Base-by-base conservation (phyloP, 2,888 invertebrate species). In the Xanthostigma xanthostigma region DNA sequence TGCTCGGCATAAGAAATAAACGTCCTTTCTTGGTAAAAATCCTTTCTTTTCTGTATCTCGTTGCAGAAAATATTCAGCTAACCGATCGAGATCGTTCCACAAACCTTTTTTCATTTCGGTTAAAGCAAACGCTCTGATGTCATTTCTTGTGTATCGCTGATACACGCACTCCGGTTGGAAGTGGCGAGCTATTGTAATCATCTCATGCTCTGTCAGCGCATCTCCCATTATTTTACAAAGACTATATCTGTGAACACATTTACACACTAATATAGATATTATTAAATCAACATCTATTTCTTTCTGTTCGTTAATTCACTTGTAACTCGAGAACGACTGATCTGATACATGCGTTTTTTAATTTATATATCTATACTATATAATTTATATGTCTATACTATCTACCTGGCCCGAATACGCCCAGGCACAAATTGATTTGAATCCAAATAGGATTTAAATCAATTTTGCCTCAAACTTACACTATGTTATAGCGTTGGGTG, bases 181-280 rank as follows among this genome's bases (percentile, higher is more conserved):
- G 54, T 76, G 71, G 53, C 90, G 74, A 11, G 82, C 78, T 9
- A 89, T 66, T 0, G 87, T 84, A 4, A 88, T 69, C 62, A 86
- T 82, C 66, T 90, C 89, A 53, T 90, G 89, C 58, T 88, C 85
- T 1, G 79, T 80, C 64, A 88, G 81, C 54, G 75, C 70, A 34
- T 78, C 74, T 10, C 77, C 78, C 69, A 85, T 72, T 45, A 84
- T 69, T 55, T 77, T 74, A 56, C 76, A 73, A 40, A 88, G 58
- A 3, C 81, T 79, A 58, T 78, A 71, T 56, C 83, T 81, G 58
- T 13, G 65, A 69, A 49, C 55, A 55, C 27, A 68, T 27, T 27
- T 27, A 27, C 27, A 6, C 6, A 27, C 27, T 27, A 6, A 27
- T 27, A 27, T 27, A 3, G 3, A 27, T 27, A 27, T 6, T 27